Conservation (phyloP, 2,888 invertebrate genomes). For the Drosophila rubida region DNA sequence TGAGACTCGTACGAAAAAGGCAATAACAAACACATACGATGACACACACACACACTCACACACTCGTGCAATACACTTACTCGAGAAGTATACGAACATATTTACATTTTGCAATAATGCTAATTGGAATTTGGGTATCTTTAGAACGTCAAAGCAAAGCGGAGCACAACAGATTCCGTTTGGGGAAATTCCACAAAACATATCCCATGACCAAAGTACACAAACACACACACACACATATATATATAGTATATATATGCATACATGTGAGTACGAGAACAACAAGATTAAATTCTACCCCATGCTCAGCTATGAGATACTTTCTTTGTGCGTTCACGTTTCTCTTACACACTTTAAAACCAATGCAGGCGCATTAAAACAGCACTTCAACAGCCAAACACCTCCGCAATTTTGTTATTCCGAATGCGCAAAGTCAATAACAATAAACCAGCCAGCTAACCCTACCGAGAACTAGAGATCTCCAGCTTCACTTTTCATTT, state of each 20-base stretch:
- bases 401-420: too few species aligned
- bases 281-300: too few species aligned
- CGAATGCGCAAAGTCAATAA: too few species aligned
- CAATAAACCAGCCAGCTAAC: too few species aligned
- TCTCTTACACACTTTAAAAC: too few species aligned
- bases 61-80: not conserved
- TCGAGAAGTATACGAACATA: slow-evolving; percentile 48
- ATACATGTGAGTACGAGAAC: too few species aligned
- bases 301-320: too few species aligned
- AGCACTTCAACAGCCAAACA: too few species aligned
- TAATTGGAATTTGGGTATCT: slow-evolving; percentile 39
- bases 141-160: slow-evolving; percentile 4
- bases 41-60: not conserved
- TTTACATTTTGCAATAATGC: slow-evolving; percentile 50
- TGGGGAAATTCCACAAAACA: not conserved
- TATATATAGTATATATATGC: not conserved
- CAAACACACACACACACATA: not conserved
- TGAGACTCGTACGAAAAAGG: slow-evolving; percentile 54
- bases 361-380: too few species aligned
- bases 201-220: not conserved
- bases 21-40: slow-evolving; percentile 45
- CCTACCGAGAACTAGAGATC: too few species aligned
- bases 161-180: slow-evolving; percentile 16
- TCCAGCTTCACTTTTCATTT: too few species aligned
- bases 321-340: too few species aligned